phyloP scores from a whole-genome alignment of 2,797 vertebrate genomes.

The Chromis chromis region DNA sequence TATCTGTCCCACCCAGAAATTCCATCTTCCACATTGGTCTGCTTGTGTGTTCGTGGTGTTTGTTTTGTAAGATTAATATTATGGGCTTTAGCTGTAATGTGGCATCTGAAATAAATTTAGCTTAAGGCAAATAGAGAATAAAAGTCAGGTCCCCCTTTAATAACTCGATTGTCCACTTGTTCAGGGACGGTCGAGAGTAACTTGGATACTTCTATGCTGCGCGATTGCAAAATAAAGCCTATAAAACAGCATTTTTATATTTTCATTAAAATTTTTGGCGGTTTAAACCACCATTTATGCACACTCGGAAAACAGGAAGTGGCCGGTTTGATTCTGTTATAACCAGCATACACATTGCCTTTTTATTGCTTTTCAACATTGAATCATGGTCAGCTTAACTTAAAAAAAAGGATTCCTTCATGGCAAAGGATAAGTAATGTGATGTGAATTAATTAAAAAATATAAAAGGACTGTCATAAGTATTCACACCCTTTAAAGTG shows the following conservation, averaged over 20 bases:
- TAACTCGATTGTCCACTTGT: no score
- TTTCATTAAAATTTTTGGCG: neutral
- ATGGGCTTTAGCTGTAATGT: constrained; percentile 11
- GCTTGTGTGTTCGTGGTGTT: constrained; percentile 22
- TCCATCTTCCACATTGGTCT: neutral
- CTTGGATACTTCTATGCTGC: no score
- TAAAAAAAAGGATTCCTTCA: neutral
- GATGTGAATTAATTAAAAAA: no score
- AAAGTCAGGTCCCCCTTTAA: neutral
- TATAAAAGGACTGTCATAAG: no score
- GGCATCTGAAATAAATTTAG: neutral
- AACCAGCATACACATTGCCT: neutral
- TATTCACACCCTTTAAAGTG: no score
- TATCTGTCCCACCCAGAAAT: constrained; percentile 32
- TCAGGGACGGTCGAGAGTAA: no score
- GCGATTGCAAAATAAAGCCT: neutral
- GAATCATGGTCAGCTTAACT: neutral
- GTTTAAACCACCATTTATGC: neutral
- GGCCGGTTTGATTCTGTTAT: neutral
- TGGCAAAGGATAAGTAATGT: no score
- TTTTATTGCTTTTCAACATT: neutral
- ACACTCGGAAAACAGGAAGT: neutral
- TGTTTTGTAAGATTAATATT: constrained; percentile 18
- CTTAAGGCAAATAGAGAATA: neutral
- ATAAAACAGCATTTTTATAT: neutral